Percentiles rank a stretch among this genome's conserved stretches.
These are phyloP conservation scores for Agrotis segetum DNA, from an alignment of 2,888 invertebrate species.

Conservation along the genomic window DNA sequence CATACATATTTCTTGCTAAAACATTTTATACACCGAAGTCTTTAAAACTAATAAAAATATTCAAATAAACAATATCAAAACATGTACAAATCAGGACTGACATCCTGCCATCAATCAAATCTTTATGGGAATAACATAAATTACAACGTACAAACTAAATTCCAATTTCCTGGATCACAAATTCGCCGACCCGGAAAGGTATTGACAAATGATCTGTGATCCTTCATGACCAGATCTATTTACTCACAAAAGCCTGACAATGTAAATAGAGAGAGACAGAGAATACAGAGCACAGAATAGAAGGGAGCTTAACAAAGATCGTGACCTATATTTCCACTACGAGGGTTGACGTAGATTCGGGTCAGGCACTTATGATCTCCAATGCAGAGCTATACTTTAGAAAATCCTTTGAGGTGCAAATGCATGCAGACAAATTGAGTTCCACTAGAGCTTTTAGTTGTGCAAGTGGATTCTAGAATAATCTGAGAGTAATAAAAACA, in stretches of 20 bases:
- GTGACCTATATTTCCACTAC: conserved; percentile 72
- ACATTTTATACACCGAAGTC: not conserved
- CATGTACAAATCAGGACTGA: not conserved
- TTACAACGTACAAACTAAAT: conserved; percentile 29
- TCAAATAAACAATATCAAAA: conserved; percentile 15
- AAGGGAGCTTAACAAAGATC: conserved; percentile 55
- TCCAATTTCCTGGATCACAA: conserved; percentile 18
- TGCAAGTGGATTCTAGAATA: conserved; percentile 31
- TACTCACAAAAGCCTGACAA: conserved; percentile 37
- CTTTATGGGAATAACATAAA: conserved; percentile 49
- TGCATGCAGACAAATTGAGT: conserved; percentile 19
- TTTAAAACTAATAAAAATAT: conserved; percentile 11
- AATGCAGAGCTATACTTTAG: conserved; percentile 48
- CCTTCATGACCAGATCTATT: conserved; percentile 24
- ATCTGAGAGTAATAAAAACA: conserved; percentile 31
- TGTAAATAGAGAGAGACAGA: conserved; percentile 22
- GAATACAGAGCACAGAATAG: conserved; percentile 49
- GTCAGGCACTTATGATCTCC: conserved; percentile 59
- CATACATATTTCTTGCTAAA: not conserved
- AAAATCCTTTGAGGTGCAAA: conserved; percentile 53
- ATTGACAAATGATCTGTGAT: conserved; percentile 38
- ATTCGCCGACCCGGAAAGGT: conserved; percentile 20
- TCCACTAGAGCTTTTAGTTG: conserved; percentile 15
- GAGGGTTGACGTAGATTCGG: conserved; percentile 63
- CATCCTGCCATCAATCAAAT: conserved; percentile 52